phyloP scores from a whole-genome alignment of 2,113 vertebrate species.

The Hypocryptadius cinnamomeus region DNA sequence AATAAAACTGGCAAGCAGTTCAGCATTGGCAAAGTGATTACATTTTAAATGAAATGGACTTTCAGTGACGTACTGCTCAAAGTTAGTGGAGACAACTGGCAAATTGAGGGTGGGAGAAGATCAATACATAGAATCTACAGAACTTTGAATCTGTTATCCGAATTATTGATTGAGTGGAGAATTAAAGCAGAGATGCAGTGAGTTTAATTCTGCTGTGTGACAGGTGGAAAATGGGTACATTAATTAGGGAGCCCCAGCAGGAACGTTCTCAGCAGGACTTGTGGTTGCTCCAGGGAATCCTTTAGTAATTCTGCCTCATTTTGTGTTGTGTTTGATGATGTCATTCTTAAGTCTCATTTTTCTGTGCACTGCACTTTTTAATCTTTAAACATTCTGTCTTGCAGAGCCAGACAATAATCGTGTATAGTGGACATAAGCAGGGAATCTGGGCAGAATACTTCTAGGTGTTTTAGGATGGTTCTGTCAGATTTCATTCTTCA shows the following conservation, averaged over 20 bases:
- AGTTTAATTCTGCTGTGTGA: constrained; percentile 61
- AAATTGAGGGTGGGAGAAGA: constrained; percentile 53
- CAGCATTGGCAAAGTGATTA: background rate
- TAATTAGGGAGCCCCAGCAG: constrained; percentile 57
- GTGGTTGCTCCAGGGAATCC: constrained; percentile 54
- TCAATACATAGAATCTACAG: constrained; percentile 54
- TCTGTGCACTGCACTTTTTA: background rate
- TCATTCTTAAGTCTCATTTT: constrained; percentile 23
- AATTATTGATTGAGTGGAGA: constrained; percentile 57
- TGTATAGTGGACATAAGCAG: background rate
- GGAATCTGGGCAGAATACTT: background rate
- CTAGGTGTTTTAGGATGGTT: background rate
- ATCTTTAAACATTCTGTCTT: constrained; percentile 6
- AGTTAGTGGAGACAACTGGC: constrained; percentile 50
- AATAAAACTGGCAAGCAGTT: constrained; percentile 22
- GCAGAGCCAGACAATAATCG: background rate
- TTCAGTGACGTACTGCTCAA: constrained; percentile 29
- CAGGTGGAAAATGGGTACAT: constrained; percentile 61
- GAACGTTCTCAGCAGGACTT: background rate
- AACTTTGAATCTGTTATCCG: constrained; percentile 47
- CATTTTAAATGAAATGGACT: constrained; percentile 54
- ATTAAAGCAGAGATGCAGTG: constrained; percentile 55
- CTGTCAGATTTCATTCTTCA: background rate
- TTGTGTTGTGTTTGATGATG: constrained; percentile 32
- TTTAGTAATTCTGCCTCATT: constrained; percentile 30